Evolutionary conservation across 2,888 invertebrate genomes (phyloP).

Genomic region (Tetragonisca angustula): DNA sequence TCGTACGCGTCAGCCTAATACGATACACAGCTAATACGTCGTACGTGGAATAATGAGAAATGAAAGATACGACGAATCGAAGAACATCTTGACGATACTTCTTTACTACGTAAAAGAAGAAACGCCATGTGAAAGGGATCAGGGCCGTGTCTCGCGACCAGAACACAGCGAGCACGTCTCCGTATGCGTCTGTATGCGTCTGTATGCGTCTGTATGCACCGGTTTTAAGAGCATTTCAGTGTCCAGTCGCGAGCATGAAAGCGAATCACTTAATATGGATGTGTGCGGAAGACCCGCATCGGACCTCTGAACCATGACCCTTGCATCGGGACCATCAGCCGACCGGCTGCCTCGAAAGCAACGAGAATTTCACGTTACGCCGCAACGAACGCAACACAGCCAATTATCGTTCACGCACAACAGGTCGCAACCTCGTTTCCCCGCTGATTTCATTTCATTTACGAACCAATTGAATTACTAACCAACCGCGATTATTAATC

Average conservation of each 20-base stretch:
- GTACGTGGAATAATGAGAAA: neutral
- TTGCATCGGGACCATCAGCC: slow-evolving; percentile 73
- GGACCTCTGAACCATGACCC: slow-evolving; percentile 79
- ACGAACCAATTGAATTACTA: slow-evolving; percentile 1
- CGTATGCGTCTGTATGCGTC: slow-evolving; percentile 35
- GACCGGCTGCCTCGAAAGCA: slow-evolving; percentile 56
- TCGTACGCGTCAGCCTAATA: neutral
- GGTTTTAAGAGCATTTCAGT: slow-evolving; percentile 65
- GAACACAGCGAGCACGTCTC: slow-evolving; percentile 45
- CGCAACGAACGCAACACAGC: slow-evolving; percentile 40
- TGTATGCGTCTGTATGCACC: slow-evolving; percentile 36
- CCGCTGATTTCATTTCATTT: neutral
- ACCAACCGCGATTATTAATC: slow-evolving; percentile 18
- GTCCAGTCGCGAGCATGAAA: slow-evolving; percentile 69
- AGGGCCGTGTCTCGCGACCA: too few relatives aligned
- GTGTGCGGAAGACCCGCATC: slow-evolving; percentile 75
- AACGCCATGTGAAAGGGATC: slow-evolving; percentile 57
- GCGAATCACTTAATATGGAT: slow-evolving; percentile 78
- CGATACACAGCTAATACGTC: neutral
- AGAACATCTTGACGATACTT: slow-evolving; percentile 13
- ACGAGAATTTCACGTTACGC: slow-evolving; percentile 70
- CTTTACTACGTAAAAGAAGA: neutral
- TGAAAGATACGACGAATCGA: neutral
- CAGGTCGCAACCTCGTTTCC: neutral
- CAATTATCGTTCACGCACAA: slow-evolving; percentile 59